Evolutionary conservation across 2,888 invertebrate species (phyloP), one percentile per base, ranked within the genome.

Genomic region (Philhelius pedissequus): DNA sequence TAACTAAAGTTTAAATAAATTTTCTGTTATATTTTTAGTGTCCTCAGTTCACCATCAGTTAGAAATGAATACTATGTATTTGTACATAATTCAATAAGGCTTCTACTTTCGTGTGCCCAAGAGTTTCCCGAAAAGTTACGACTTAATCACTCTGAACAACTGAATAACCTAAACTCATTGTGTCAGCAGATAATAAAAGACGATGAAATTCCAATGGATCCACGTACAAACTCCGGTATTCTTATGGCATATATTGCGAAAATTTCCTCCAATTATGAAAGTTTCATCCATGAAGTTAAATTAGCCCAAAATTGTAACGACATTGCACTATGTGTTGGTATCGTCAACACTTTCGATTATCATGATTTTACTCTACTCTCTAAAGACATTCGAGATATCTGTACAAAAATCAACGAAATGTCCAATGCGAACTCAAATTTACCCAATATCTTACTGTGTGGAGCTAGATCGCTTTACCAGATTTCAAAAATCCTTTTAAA

Each of bases 141-240:
- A 13, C 7, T 18, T 3, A 50, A 71, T 0, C 81, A 88, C 9
- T 70, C 66, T n/a, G 78, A 84, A 2, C 79, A 86, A 64, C 68
- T 90, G 4, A 77, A 68, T 13, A 45, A 86, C 7, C 66, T 89
- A 0, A 86, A 83, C 69, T 32, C 62, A 4, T 58, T 80, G 13
- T 86, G 89, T 60, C 88, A 91, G 27, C 66, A 89, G 3, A 84
- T 93, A 7, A 88, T 93, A 74, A 89, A 90, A 56, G 90, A 94
- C 87, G 90, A 91, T 4, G 93, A 93, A 77, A 92, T 94, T 1
- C 93, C 94, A 0, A 94, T 94, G 93, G 95, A 95, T 87, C 93
- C 94, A 0, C 94, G 94, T 88, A 93, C 93, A 6, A 93, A 95
- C 87, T 93, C 93, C 83, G 95, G 94, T 0, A 92, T 94, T 40